These are phyloP conservation scores for Rissa tridactyla DNA, from an alignment of 2,113 vertebrate genomes.

Conservation along the genomic window DNA sequence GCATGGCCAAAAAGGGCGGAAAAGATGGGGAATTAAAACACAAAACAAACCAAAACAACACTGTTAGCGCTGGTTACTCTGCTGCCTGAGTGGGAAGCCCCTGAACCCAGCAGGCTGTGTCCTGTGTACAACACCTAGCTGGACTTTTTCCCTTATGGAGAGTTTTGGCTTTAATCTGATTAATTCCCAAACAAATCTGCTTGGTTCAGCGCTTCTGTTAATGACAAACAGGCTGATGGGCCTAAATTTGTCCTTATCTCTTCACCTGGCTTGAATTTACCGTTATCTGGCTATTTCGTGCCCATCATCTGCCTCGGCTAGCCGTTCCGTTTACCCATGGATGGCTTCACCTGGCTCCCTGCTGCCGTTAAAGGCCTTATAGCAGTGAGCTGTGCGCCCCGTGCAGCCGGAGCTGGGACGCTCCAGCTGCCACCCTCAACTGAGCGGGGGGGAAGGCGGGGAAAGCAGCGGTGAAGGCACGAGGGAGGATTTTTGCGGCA, in stretches of 20 bases:
- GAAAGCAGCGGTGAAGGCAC: no score
- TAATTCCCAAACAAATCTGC: not conserved
- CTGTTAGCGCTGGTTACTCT: not conserved
- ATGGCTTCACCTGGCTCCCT: not conserved
- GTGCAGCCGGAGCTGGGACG: not conserved
- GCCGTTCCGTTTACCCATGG: rapidly evolving
- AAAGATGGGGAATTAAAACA: no score
- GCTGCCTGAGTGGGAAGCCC: not conserved
- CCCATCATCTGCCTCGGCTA: rapidly evolving
- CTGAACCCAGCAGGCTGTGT: rapidly evolving
- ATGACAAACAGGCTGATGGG: not conserved
- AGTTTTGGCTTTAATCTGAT: not conserved
- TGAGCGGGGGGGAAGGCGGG: no score
- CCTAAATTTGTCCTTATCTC: no score
- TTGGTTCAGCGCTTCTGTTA: not conserved
- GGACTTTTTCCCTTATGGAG: not conserved
- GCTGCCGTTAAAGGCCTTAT: rapidly evolving
- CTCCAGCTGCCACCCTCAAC: no score
- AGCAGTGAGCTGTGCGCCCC: no score
- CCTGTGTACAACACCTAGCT: no score
- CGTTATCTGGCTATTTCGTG: rapidly evolving
- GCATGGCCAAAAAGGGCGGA: rapidly evolving
- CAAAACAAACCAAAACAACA: no score
- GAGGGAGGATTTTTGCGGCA: rapidly evolving
- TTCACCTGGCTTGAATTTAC: not conserved